These are phyloP conservation scores for Neodontobutis hainanensis DNA, from an alignment of 2,113 vertebrate genomes.

Conservation along the genomic window DNA sequence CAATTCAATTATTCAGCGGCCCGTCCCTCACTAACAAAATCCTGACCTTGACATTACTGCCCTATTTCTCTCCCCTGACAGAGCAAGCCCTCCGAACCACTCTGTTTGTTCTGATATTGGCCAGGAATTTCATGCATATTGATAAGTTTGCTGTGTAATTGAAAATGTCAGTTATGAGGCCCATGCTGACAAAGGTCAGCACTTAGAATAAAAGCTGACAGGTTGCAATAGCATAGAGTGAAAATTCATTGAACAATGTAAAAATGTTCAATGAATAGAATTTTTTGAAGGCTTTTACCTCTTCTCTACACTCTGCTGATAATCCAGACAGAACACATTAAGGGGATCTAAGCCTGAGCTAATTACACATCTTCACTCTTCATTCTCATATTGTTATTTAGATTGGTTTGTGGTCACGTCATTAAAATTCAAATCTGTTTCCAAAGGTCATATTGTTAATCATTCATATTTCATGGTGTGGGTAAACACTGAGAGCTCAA, in stretches of 20 bases:
- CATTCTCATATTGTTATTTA: slow-evolving; percentile 55
- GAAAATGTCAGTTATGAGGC: slow-evolving; percentile 93
- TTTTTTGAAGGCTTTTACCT: slow-evolving; percentile 34
- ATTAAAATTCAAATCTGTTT: slow-evolving; percentile 78
- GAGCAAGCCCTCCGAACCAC: slow-evolving; percentile 74
- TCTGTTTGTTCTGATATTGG: slow-evolving; percentile 81
- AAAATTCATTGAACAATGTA: too few species aligned
- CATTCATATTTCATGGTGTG: slow-evolving; percentile 75
- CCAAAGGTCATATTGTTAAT: slow-evolving; percentile 80
- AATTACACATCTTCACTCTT: slow-evolving; percentile 19
- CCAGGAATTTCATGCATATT: slow-evolving; percentile 91
- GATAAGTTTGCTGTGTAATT: slow-evolving; percentile 94
- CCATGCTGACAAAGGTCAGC: slow-evolving; percentile 86
- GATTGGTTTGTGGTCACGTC: slow-evolving; percentile 67
- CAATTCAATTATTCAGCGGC: slow-evolving; percentile 82
- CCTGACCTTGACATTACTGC: slow-evolving; percentile 87
- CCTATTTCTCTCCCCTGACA: slow-evolving; percentile 79
- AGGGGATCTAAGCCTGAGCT: slow-evolving; percentile 16
- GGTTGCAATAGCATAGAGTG: too few species aligned
- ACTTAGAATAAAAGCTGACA: slow-evolving; percentile 80
- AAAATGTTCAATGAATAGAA: too few species aligned
- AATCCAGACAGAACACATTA: neutral
- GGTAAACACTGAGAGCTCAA: slow-evolving; percentile 60
- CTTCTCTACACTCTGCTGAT: slow-evolving; percentile 16
- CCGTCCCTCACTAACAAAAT: slow-evolving; percentile 85